Conservation (phyloP, 2,113 vertebrate species). For the Solea solea region DNA sequence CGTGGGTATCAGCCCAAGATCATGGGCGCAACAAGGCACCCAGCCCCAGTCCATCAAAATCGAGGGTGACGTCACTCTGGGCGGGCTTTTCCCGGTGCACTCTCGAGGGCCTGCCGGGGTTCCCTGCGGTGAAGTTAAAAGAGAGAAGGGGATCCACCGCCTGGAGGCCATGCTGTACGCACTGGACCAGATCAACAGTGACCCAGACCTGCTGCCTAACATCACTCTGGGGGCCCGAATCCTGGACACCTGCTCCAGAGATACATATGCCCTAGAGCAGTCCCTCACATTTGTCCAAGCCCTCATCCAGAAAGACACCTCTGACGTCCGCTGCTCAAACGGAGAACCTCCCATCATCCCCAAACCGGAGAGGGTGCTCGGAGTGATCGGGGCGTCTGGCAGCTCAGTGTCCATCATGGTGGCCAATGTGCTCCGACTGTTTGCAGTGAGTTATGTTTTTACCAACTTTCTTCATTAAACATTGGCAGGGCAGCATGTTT, state of each 20-base stretch:
- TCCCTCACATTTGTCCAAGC: constrained; percentile 92
- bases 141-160: constrained; percentile 91
- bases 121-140: constrained; percentile 88
- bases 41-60: constrained; percentile 88
- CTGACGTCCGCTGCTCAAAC: constrained; percentile 85
- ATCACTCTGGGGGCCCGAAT: constrained; percentile 90
- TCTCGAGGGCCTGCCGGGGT: constrained; percentile 85
- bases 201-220: constrained; percentile 89
- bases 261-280: constrained; percentile 93
- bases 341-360: constrained; percentile 85
- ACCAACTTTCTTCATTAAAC: not conserved
- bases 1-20: constrained; percentile 39
- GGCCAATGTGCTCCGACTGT: constrained; percentile 90
- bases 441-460: constrained; percentile 80
- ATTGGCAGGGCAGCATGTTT: not conserved
- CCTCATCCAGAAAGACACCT: constrained; percentile 86
- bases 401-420: constrained; percentile 93
- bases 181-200: constrained; percentile 90
- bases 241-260: constrained; percentile 90
- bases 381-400: constrained; percentile 90
- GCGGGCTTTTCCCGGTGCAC: constrained; percentile 90
- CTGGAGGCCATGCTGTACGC: constrained; percentile 94
- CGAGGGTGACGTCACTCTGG: constrained; percentile 89
- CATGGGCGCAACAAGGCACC: constrained; percentile 64
- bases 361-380: constrained; percentile 87